Base-by-base conservation (phyloP, 1,140 invertebrate species). In the Grapholita molesta region DNA sequence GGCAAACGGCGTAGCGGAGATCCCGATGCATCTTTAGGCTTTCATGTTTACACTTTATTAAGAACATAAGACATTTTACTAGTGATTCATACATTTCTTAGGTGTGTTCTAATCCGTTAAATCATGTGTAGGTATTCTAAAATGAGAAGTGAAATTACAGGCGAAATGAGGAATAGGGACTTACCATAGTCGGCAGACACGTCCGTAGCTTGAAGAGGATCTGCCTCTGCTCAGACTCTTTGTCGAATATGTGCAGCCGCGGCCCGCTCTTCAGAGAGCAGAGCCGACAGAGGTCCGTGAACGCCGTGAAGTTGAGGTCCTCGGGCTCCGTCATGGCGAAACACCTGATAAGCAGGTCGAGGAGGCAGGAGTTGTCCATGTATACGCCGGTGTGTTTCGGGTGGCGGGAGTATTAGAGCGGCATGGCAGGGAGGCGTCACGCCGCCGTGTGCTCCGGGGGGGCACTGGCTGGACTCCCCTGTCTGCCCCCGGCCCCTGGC, bases 121-220 rank as follows among this genome's bases (percentile, higher is more conserved):
- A 23, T 15, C 3, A n/a, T 28, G 28, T 24, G 9, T 1, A 53
- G 48, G 8, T 9, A 24, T 24, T 23, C 0, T 0, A 15, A 61
- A 8, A 2, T 30, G 12, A 28, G 30, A 5, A 21, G 18, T 21
- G 42, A 21, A 48, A 1, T 6, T 42, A 15, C 38, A 48, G 15
- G 5, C 2, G 66, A 35, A 42, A 53, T 67, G 18, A 57, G 67
- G 25, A 69, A 64, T 52, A 66, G 68, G 67, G 66, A 93, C 93
- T 94, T 81, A 95, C 94, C 91, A 93, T 92, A 84, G 94, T 93
- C 42, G 94, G 94, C 84, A 95, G 91, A 76, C 94, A 94, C 66
- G 94, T 94, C 70, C 94, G 92, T 76, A 95, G 92, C 87, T 95
- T 95, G 82, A 95, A 95, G 38, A 95, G 91, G 67, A 95, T 92